These are phyloP conservation scores for Temnothorax curvispinosus DNA, from an alignment of 1,140 invertebrate genomes.

Conservation along the genomic window DNA sequence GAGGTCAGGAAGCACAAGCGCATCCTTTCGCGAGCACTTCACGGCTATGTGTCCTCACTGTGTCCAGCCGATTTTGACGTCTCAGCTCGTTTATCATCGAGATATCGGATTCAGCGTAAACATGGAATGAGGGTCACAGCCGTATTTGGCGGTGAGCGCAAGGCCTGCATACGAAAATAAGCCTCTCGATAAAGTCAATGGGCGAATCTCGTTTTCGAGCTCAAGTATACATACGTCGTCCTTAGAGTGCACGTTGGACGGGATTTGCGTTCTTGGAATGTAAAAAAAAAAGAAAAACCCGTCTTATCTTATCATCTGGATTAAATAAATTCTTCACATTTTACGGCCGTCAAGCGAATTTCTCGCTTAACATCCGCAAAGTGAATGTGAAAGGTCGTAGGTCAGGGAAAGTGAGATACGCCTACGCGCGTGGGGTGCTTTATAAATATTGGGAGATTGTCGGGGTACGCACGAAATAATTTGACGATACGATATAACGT, in stretches of 20 bases:
- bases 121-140: not conserved
- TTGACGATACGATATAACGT: not conserved
- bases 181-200: constrained; percentile 28
- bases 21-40: not conserved
- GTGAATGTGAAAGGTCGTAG: constrained; percentile 15
- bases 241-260: not conserved
- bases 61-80: not conserved
- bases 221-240: constrained; percentile 14
- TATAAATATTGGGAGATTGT: constrained; percentile 27
- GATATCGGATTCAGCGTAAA: constrained; percentile 35
- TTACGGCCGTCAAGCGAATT: not conserved
- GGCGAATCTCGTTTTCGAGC: constrained; percentile 12
- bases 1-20: not conserved
- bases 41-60: not conserved
- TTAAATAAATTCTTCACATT: constrained; percentile 20
- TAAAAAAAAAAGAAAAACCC: not conserved
- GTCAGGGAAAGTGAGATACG: constrained; percentile 17
- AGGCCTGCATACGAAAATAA: not conserved
- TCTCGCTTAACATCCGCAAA: not conserved
- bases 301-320: not conserved
- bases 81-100: constrained; percentile 27
- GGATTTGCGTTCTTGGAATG: not conserved
- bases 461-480: not conserved
- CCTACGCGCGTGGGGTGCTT: not conserved
- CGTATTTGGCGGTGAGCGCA: not conserved